Evolutionary conservation across 1,140 invertebrate genomes (phyloP).

Genomic region (Lordiphosa clarofinis): DNA sequence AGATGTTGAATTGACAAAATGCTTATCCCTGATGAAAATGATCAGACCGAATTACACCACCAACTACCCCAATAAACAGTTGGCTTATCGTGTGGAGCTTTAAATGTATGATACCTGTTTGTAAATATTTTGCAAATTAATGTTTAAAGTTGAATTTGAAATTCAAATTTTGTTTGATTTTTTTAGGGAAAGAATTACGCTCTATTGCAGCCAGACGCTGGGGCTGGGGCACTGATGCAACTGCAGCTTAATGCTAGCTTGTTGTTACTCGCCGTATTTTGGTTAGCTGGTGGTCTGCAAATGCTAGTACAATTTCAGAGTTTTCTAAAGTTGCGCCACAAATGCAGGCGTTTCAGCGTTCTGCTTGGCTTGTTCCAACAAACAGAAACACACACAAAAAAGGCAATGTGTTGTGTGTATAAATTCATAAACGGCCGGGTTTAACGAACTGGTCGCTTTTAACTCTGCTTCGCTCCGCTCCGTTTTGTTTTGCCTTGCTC

Average conservation of each 20-base stretch:
- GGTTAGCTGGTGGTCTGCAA: conserved; percentile 6
- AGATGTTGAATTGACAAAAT: too few relatives aligned
- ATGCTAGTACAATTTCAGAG: conserved; percentile 28
- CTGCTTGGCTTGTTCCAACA: conserved; percentile 61
- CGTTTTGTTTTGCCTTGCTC: conserved; percentile 19
- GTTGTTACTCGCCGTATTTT: conserved; percentile 5
- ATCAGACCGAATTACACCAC: too few relatives aligned
- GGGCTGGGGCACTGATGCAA: conserved; percentile 36
- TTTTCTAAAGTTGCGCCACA: conserved; percentile 56
- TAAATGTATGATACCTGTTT: too few relatives aligned
- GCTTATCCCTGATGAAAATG: too few relatives aligned
- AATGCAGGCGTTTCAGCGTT: conserved; percentile 43
- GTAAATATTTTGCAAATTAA: too few relatives aligned
- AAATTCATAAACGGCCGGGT: conserved; percentile 64
- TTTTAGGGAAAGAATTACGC: conserved; percentile 12
- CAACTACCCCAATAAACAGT: too few relatives aligned
- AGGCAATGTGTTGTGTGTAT: conserved; percentile 44
- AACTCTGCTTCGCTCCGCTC: conserved; percentile 33
- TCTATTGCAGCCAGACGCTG: background rate
- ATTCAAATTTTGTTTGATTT: conserved; percentile 10
- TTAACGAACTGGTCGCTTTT: conserved; percentile 68
- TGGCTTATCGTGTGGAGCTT: too few relatives aligned
- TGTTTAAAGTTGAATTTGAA: too few relatives aligned
- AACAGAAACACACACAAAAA: conserved; percentile 33
- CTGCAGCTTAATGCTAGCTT: conserved; percentile 24